A percentile compares a stretch with the other conserved stretches of the same genome.
These are phyloP conservation scores for Otis tarda DNA, from an alignment of 2,113 vertebrate genomes.

Conservation along the genomic window DNA sequence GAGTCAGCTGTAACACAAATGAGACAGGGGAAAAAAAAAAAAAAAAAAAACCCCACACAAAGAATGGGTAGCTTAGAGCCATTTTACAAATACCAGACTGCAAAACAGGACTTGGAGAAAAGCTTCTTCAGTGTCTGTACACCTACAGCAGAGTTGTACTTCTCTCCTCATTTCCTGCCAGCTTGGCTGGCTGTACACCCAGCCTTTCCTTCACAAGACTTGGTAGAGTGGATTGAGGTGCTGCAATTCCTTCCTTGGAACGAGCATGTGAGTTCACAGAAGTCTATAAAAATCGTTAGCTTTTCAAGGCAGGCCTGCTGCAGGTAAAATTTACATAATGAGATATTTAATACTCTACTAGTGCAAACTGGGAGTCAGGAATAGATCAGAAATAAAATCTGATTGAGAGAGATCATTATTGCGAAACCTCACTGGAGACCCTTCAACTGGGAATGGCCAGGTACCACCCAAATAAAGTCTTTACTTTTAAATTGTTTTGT, in stretches of 20 bases:
- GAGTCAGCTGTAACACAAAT: neutral
- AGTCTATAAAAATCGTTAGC: neutral
- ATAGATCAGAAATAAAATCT: neutral
- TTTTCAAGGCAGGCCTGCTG: neutral
- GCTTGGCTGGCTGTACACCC: neutral
- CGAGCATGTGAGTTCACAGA: neutral
- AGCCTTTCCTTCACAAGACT: neutral
- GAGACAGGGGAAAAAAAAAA: neutral
- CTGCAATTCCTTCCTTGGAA: neutral
- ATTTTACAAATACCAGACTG: neutral
- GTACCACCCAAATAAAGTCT: neutral
- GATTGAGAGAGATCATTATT: neutral
- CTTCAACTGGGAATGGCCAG: neutral
- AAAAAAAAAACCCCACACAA: neutral
- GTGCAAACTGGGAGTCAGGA: neutral
- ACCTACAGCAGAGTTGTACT: accelerated
- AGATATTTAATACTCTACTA: neutral
- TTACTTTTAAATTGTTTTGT: neutral
- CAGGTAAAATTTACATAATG: neutral
- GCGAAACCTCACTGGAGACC: neutral
- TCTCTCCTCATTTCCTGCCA: neutral
- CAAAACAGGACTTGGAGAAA: neutral
- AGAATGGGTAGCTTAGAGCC: neutral
- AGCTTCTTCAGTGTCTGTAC: neutral
- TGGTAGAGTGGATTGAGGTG: neutral